Conservation (phyloP, 2,888 invertebrate species). For the Scaptomyza reducta region DNA sequence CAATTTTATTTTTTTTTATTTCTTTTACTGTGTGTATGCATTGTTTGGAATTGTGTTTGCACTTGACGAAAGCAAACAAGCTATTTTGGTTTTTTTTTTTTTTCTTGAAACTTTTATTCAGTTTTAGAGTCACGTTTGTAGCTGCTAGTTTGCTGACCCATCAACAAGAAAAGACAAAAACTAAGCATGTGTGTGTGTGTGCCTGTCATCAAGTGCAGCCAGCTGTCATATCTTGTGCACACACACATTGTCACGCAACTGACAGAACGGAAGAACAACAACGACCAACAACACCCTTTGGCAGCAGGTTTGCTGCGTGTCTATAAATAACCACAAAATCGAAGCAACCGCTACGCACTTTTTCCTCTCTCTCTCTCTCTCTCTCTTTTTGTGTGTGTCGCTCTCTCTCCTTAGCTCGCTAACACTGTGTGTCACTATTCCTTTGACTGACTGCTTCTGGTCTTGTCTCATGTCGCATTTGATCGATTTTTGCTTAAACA, state of each 20-base stretch:
- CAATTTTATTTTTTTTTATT: not conserved
- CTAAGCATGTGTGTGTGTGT: constrained; percentile 9
- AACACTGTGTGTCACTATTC: not conserved
- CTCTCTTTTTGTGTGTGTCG: too few species aligned
- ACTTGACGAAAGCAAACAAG: not conserved
- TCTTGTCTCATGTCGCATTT: constrained; percentile 27
- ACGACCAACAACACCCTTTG: constrained; percentile 8
- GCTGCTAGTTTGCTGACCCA: constrained; percentile 11
- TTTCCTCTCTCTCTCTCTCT: not conserved
- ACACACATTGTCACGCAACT: constrained; percentile 61
- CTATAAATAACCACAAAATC: constrained; percentile 63
- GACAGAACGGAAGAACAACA: constrained; percentile 6
- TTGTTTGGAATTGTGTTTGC: not conserved
- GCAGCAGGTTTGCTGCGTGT: constrained; percentile 5
- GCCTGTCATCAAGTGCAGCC: constrained; percentile 35
- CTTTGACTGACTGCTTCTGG: constrained; percentile 3
- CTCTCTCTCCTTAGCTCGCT: not conserved
- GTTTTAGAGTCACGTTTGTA: constrained; percentile 45
- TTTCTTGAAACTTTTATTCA: constrained; percentile 3
- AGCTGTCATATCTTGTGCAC: constrained; percentile 57
- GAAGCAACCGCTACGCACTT: constrained; percentile 56
- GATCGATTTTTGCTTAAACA: constrained; percentile 64
- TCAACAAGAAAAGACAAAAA: constrained; percentile 23
- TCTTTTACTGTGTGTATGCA: not conserved
- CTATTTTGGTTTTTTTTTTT: not conserved